Percentiles rank a stretch among this genome's conserved stretches.
Evolutionary conservation across 2,113 vertebrate species (phyloP).

Genomic region (Planiliza haematocheilus): DNA sequence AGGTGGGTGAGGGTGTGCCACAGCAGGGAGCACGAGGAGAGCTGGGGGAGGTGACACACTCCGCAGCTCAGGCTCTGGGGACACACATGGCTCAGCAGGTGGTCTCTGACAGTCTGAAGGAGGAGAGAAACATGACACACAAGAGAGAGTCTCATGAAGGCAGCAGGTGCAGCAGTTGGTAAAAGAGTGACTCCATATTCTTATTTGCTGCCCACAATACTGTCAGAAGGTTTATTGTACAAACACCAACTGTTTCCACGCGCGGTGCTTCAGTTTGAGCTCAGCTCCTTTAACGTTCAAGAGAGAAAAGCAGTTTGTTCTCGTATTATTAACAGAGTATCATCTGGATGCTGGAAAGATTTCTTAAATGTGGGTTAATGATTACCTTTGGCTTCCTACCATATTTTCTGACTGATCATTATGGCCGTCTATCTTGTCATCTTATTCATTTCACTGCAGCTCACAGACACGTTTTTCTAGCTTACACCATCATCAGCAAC

Average conservation of each 20-base stretch:
- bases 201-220: background rate
- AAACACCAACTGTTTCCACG: background rate
- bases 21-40: slow-evolving; percentile 91
- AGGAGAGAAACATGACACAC: background rate
- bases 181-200: background rate
- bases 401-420: no score
- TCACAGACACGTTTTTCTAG: no score
- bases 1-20: slow-evolving; percentile 94
- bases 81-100: slow-evolving; percentile 90
- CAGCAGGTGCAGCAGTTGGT: background rate
- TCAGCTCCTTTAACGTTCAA: no score
- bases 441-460: no score
- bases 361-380: no score
- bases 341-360: no score
- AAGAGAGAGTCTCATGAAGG: background rate
- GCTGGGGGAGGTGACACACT: slow-evolving; percentile 89
- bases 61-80: slow-evolving; percentile 88
- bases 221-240: background rate
- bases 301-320: no score
- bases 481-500: no score
- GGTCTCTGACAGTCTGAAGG: slow-evolving; percentile 84
- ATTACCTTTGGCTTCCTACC: no score
- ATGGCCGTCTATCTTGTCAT: no score
- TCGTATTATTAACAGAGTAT: no score
- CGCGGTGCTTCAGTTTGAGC: no score